These are phyloP conservation scores for Vanessa cardui DNA, from an alignment of 2,888 invertebrate genomes.

Conservation along the genomic window DNA sequence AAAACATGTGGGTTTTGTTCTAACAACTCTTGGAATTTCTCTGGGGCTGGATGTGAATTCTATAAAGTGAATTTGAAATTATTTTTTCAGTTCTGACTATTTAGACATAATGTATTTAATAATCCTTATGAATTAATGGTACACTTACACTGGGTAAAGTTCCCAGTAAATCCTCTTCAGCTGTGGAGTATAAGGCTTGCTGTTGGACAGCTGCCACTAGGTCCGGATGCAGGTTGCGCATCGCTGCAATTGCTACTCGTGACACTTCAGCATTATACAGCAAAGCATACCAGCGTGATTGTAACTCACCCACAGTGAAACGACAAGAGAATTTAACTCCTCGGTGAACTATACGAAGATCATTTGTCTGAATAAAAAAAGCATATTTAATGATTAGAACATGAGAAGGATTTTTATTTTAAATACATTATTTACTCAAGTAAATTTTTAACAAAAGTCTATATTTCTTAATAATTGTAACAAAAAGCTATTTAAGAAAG, in stretches of 20 bases:
- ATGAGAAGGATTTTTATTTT: not conserved
- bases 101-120: no score
- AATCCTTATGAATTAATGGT: not conserved
- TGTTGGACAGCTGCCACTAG: conserved; percentile 93
- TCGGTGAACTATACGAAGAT: conserved; percentile 91
- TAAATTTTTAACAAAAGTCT: no score
- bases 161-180: conserved; percentile 93
- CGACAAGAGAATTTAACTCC: conserved; percentile 98
- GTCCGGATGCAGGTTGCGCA: conserved; percentile 96
- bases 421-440: not conserved
- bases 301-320: conserved; percentile 95
- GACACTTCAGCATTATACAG: conserved; percentile 97
- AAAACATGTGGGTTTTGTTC: conserved; percentile 93
- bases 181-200: conserved; percentile 93
- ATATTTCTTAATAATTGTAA: no score
- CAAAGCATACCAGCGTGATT: conserved; percentile 97
- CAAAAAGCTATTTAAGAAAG: no score
- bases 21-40: conserved; percentile 92
- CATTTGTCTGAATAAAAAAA: conserved; percentile 84
- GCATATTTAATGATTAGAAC: not conserved
- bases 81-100: no score
- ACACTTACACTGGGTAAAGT: conserved; percentile 86
- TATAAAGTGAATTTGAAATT: conserved; percentile 57
- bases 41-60: conserved; percentile 88
- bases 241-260: conserved; percentile 94